Percentiles rank a stretch among this genome's conserved stretches.
Conservation (phyloP, 2,113 vertebrate species). For the Procapra przewalskii region DNA sequence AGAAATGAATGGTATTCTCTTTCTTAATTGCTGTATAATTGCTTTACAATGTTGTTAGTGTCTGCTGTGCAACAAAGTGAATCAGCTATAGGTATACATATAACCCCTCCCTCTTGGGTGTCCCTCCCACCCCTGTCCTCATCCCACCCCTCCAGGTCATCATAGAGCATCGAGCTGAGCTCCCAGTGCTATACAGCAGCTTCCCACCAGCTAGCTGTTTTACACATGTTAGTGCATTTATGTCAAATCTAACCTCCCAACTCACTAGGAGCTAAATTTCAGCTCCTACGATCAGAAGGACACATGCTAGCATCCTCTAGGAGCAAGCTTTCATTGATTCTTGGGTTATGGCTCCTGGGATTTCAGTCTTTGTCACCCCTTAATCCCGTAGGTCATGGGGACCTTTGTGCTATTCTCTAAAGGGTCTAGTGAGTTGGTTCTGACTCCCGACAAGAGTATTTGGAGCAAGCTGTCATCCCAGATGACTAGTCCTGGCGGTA, state of each 20-base stretch:
- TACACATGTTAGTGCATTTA: not conserved
- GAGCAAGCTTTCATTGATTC: not conserved
- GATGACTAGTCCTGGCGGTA: not conserved
- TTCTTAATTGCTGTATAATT: not conserved
- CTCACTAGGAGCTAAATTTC: not conserved
- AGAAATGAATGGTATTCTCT: not conserved
- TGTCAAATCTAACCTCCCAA: not conserved
- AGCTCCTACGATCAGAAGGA: not conserved
- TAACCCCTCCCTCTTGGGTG: not conserved
- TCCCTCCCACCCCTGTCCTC: not conserved
- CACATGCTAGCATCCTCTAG: not conserved
- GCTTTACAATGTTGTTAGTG: not conserved
- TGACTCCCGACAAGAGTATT: not conserved
- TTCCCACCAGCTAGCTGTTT: not conserved
- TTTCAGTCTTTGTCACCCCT: not conserved
- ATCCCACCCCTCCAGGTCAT: not conserved
- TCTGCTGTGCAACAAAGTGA: not conserved
- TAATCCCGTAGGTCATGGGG: not conserved
- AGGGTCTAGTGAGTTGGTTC: no score
- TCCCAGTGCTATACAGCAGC: not conserved
- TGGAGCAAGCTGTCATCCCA: not conserved
- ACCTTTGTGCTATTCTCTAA: rapidly evolving
- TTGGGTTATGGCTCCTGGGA: not conserved
- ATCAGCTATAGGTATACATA: not conserved
- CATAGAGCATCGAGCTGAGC: not conserved